Conservation (phyloP, 2,797 vertebrate genomes). For the Florisuga fusca region DNA sequence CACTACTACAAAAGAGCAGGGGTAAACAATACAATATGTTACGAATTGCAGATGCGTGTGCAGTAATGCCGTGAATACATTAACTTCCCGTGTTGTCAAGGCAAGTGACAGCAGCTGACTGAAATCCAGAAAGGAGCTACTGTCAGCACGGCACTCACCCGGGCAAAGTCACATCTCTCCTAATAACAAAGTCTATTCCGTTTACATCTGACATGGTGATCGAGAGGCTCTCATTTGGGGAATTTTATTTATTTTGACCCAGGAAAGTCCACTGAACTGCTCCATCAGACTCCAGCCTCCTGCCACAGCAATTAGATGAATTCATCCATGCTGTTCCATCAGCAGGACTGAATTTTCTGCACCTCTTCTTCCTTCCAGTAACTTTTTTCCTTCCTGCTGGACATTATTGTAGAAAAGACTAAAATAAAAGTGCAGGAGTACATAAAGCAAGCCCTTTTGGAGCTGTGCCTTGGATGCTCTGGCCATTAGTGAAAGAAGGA, state of each 20-base stretch:
- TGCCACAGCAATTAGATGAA: conserved; percentile 27
- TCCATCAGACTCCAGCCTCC: background rate
- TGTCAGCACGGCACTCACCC: conserved; percentile 64
- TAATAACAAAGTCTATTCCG: conserved; percentile 79
- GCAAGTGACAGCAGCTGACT: conserved; percentile 80
- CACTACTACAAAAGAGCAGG: conserved; percentile 76
- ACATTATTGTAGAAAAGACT: background rate
- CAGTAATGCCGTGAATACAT: conserved; percentile 77
- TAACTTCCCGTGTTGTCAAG: conserved; percentile 77
- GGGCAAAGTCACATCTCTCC: conserved; percentile 73
- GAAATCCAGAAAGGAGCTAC: conserved; percentile 77
- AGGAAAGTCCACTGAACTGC: conserved; percentile 21
- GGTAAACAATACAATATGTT: conserved; percentile 77
- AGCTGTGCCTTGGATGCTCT: background rate
- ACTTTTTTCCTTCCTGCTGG: background rate
- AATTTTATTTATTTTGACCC: conserved; percentile 25
- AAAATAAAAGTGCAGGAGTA: background rate
- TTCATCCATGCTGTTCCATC: background rate
- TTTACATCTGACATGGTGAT: conserved; percentile 77
- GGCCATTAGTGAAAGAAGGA: background rate
- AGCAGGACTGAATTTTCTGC: background rate
- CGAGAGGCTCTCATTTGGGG: conserved; percentile 8
- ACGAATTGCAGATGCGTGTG: conserved; percentile 74
- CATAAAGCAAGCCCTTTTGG: background rate
- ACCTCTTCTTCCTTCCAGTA: background rate